Evolutionary conservation across 1,140 invertebrate genomes (phyloP), one percentile per base, ranked within the genome.

Genomic region (Drosophila serrata): DNA sequence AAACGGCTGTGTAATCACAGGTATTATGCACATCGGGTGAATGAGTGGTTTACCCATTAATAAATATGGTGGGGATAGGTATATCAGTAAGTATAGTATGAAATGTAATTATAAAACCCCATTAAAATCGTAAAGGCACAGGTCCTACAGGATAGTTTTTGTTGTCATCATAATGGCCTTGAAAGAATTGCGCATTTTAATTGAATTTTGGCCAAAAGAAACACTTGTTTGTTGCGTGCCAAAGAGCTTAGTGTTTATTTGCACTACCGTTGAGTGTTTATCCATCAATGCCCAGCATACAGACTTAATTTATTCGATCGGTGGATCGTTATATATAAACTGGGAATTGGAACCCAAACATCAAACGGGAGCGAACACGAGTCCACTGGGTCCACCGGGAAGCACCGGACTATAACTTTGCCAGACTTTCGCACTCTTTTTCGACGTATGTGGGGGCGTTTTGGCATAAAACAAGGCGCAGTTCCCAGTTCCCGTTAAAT

Each of bases 381-480:
- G 29, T 15, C 6, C 51, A 8, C 39, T 29, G 12, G 29, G 33
- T 22, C 8, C 19, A 51, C 9, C 39, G 67, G 70, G 70, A 74
- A 74, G 19, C 56, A 72, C 65, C 56, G 27, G 40, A 49, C 46
- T 22, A 56, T 75, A 74, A 75, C 46, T 53, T 33, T 55, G 19
- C 33, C 24, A 17, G 31, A 39, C 51, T 55, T 22, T n/a, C 13
- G 6, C 27, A 60, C 60, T 24, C 37, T 53, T 37, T 57, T 35
- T 42, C 24, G 19, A 27, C 42, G 11, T 49, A 35, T 53, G 78
- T 65, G 62, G 79, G 51, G 68, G 75, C 65, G 62, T 62, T 59
- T 58, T 35, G 35, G 43, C 19, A 58, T 58, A 51, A 85, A 84
- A 67, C 75, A 74, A 84, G 67, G 53, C 84, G 84, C 80, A 87